These are phyloP conservation scores for Epizoanthus stellaris DNA, from an alignment of 92 coral and sea anemone genomes.

Conservation along the genomic window DNA sequence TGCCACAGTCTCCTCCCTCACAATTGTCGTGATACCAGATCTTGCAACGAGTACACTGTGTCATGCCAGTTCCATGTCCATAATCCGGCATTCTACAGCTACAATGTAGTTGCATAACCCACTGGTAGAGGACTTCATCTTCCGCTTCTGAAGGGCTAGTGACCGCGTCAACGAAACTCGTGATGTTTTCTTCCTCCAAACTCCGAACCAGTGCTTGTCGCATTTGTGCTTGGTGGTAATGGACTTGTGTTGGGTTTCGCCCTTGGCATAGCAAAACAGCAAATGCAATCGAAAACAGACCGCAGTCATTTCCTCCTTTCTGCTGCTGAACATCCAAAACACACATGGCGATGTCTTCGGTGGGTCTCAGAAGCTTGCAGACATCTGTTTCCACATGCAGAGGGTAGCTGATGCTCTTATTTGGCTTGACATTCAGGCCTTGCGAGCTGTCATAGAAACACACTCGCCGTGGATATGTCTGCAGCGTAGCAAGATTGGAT, in stretches of 20 bases:
- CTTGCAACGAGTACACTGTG: conserved; percentile 49
- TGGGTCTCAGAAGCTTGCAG: conserved; percentile 15
- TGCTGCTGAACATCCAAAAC: conserved; percentile 56
- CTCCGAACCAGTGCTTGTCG: conserved; percentile 31
- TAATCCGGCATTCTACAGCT: conserved; percentile 66
- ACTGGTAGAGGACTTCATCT: conserved; percentile 36
- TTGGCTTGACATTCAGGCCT: conserved; percentile 23
- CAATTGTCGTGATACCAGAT: conserved; percentile 57
- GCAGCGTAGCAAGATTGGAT: not conserved
- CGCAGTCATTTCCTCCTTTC: conserved; percentile 48
- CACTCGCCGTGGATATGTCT: not conserved
- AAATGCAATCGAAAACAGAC: conserved; percentile 56
- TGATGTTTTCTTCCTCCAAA: conserved; percentile 44
- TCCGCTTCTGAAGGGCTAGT: not conserved
- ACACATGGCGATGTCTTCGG: conserved; percentile 1
- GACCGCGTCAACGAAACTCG: conserved; percentile 6
- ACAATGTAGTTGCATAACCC: conserved; percentile 47
- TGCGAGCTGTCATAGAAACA: conserved; percentile 56
- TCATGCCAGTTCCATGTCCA: conserved; percentile 49
- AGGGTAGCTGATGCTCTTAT: conserved; percentile 58
- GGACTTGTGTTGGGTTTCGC: not conserved
- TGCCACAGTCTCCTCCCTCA: conserved; percentile 16
- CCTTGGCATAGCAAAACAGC: conserved; percentile 38
- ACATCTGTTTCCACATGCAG: conserved; percentile 57
- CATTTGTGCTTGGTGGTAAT: conserved; percentile 50